phyloP scores from a whole-genome alignment of 2,888 invertebrate species.

The Linyphia triangularis region DNA sequence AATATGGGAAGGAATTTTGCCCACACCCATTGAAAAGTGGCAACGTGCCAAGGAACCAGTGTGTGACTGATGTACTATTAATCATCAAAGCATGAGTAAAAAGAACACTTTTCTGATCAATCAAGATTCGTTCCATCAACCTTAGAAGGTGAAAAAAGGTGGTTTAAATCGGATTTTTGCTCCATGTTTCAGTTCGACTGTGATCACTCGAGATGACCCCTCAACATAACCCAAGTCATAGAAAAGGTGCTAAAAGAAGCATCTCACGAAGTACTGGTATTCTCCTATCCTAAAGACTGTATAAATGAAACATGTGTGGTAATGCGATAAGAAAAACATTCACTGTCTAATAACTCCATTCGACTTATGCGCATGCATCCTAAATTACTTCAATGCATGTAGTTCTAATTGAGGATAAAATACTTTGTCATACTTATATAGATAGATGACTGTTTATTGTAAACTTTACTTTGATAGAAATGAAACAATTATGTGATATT shows the following conservation, averaged over 20 bases:
- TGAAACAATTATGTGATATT: too few relatives aligned
- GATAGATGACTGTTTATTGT: too few relatives aligned
- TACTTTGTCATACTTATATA: too few relatives aligned
- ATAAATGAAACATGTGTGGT: too few relatives aligned
- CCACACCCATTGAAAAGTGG: background rate
- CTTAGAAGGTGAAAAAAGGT: background rate
- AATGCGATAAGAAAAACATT: too few relatives aligned
- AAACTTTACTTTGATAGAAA: too few relatives aligned
- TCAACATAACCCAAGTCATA: background rate
- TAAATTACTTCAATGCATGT: background rate
- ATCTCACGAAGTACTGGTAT: background rate
- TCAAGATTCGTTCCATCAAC: constrained; percentile 23
- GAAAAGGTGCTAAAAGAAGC: background rate
- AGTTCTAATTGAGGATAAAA: background rate
- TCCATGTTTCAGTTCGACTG: background rate
- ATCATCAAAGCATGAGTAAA: constrained; percentile 12
- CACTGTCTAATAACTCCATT: background rate
- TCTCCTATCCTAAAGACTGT: too few relatives aligned
- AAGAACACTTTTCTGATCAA: constrained; percentile 12
- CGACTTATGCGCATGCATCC: background rate
- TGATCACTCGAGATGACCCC: background rate
- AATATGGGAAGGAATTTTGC: background rate
- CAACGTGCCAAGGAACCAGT: constrained; percentile 27
- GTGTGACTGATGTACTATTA: constrained; percentile 13
- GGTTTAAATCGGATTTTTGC: background rate